Evolutionary conservation across 1,140 invertebrate genomes (phyloP).

Genomic region (Drosophila eugracilis): DNA sequence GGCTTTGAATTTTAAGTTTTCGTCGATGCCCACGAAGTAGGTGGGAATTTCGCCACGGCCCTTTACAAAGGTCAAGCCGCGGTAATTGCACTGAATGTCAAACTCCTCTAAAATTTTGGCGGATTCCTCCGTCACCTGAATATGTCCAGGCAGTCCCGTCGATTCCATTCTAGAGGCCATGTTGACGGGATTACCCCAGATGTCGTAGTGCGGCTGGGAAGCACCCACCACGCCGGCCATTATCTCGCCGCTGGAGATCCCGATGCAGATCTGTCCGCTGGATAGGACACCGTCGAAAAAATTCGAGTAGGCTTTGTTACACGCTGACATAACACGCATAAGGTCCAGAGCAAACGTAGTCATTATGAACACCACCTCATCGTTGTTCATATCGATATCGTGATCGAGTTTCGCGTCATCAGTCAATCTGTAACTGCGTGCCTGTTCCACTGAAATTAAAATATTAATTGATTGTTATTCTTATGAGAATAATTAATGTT

Average conservation of each 20-base stretch:
- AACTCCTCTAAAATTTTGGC: constrained; percentile 87
- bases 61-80: constrained; percentile 36
- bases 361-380: constrained; percentile 55
- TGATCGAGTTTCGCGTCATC: background rate
- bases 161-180: constrained; percentile 97
- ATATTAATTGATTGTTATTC: background rate
- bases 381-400: background rate
- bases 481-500: no score
- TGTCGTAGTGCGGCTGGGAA: constrained; percentile 93
- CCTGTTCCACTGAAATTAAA: constrained; percentile 15
- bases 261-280: constrained; percentile 90
- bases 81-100: constrained; percentile 25
- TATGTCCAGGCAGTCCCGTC: constrained; percentile 91
- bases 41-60: constrained; percentile 34
- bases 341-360: constrained; percentile 62
- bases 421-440: background rate
- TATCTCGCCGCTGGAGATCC: constrained; percentile 89
- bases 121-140: constrained; percentile 92
- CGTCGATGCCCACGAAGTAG: constrained; percentile 30
- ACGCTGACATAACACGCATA: constrained; percentile 47
- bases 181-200: constrained; percentile 97
- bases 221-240: constrained; percentile 90
- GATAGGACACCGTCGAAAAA: constrained; percentile 83
- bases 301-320: constrained; percentile 33
- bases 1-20: background rate